A percentile compares a stretch with the other conserved stretches of the same genome.
Conservation (phyloP, 2,113 vertebrate species). For the Osmerus eperlanus region DNA sequence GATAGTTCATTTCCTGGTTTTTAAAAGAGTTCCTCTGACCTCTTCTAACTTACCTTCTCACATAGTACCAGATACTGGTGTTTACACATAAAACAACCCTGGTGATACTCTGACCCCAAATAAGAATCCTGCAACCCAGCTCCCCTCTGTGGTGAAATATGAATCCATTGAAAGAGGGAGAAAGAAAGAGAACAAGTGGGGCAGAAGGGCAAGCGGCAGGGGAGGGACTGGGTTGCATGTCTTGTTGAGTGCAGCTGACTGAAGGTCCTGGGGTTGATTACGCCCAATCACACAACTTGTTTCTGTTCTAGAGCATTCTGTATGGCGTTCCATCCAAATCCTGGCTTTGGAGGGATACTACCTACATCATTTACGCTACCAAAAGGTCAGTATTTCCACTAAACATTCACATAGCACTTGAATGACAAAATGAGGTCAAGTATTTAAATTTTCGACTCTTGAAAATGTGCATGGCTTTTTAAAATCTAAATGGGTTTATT, state of each 20-base stretch:
- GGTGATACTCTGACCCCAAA: constrained; percentile 36
- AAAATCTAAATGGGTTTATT: too few relatives aligned
- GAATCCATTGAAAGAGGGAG: constrained; percentile 33
- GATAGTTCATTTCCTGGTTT: constrained; percentile 14
- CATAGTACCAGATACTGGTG: neutral
- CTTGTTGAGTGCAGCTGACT: constrained; percentile 46
- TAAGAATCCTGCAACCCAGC: constrained; percentile 27
- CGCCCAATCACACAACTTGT: constrained; percentile 25
- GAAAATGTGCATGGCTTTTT: too few relatives aligned
- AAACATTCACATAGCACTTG: too few relatives aligned
- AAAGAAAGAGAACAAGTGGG: constrained; percentile 1
- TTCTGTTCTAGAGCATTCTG: constrained; percentile 37
- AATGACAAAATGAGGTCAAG: too few relatives aligned
- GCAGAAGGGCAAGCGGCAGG: too few relatives aligned
- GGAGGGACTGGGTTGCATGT: constrained; percentile 11
- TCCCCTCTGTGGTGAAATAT: constrained; percentile 40
- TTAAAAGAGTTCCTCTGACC: neutral
- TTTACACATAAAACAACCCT: constrained; percentile 34
- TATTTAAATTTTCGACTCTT: too few relatives aligned
- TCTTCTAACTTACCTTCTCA: neutral
- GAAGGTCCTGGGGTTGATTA: constrained; percentile 52
- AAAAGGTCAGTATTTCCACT: too few relatives aligned
- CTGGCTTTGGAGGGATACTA: neutral
- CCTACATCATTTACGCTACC: too few relatives aligned
- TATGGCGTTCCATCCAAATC: constrained; percentile 11